Base-by-base conservation (phyloP, 2,113 vertebrate species). In the Atlantisia rogersi region DNA sequence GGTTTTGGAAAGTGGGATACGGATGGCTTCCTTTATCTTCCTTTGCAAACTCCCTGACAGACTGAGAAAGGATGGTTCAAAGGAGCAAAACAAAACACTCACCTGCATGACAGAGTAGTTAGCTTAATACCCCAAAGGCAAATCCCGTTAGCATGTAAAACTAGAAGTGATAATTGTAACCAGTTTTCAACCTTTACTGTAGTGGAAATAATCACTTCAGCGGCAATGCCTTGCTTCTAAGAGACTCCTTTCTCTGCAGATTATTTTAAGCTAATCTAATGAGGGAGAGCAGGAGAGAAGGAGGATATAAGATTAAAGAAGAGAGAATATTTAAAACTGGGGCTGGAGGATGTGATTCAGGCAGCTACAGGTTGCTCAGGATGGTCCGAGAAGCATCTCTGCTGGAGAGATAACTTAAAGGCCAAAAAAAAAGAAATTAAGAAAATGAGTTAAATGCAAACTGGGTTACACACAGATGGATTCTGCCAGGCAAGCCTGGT, bases 171-270 rank as follows among this genome's bases (percentile, higher is more conserved):
- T 88, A 96, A 96, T 92, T 92, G 90, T 83, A 94, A 70, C 92
- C 60, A 5, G 84, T 86, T 83, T 80, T 64, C 87, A 94, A 25
- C 85, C 76, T 95, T 76, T 80, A 28, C 71, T 39, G 85, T 44
- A 55, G 75, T 77, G 92, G 85, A 94, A 96, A 94, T 96, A 91
- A 95, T 83, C 78, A 70, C 81, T 92, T 69, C 87, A 85, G 90
- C 1, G 1, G 82, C 2, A 0, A 71, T 67, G 87, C 79, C 55
- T 69, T 2, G 10, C 79, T 88, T 87, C 90, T 82, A 56, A 16
- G 85, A 69, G 92, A 88, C 63, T 82, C 79, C 71, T 63, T 90
- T 83, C 90, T 60, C 59, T 0, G 0, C 26, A 50, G 96, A 90
- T 90, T 91, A 74, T 70, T 95, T 88, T 55, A 69, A 88, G 21